phyloP scores from a whole-genome alignment of 35 echinoderm and acorn worm species.

The Strongylocentrotus purpuratus region DNA sequence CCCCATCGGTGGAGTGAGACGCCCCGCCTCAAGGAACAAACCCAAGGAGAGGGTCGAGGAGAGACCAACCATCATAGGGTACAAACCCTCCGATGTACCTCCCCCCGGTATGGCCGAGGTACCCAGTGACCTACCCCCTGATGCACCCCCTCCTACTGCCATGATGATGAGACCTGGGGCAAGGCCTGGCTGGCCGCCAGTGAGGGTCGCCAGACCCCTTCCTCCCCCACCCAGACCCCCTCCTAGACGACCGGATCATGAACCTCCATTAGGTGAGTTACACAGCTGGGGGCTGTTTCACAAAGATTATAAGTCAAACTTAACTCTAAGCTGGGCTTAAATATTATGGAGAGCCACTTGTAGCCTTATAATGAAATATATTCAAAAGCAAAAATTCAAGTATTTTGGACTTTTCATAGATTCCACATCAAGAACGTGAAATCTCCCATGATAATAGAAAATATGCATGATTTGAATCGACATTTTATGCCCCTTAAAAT shows the following conservation, averaged over 20 bases:
- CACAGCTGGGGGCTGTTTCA: not conserved
- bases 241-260: not conserved
- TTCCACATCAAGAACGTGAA: no score
- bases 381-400: no score
- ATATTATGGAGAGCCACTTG: no score
- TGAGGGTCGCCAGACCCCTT: not conserved
- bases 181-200: not conserved
- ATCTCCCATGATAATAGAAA: no score
- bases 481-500: no score
- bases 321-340: no score
- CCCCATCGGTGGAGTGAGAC: not conserved
- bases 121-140: conserved; percentile 9
- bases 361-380: no score
- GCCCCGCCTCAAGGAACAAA: not conserved
- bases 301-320: no score
- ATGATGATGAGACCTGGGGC: conserved; percentile 28
- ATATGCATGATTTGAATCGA: no score
- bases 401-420: no score
- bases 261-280: not conserved
- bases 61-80: not conserved
- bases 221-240: not conserved
- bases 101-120: not conserved
- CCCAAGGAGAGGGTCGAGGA: not conserved
- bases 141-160: not conserved
- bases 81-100: not conserved